phyloP scores from a whole-genome alignment of 2,888 invertebrate genomes.

The Euzetes globulus region DNA sequence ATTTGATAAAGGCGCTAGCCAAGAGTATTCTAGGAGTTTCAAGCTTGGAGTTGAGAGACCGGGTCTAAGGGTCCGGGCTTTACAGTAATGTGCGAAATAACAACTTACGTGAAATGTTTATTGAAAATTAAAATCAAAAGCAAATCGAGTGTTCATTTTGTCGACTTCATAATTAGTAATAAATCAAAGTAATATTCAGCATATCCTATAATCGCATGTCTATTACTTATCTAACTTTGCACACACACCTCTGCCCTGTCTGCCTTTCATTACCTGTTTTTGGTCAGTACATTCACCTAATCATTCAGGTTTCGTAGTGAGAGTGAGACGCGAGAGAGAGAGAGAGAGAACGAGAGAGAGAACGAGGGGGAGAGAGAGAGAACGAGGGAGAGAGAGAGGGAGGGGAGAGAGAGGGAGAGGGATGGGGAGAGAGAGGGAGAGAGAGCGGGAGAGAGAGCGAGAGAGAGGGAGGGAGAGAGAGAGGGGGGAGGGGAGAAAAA shows the following conservation, averaged over 20 bases:
- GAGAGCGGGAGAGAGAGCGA: neutral
- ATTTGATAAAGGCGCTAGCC: too few species aligned
- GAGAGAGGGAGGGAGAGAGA: constrained; percentile 7
- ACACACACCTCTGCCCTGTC: neutral
- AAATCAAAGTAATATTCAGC: too few species aligned
- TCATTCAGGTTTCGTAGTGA: neutral
- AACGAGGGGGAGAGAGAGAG: neutral
- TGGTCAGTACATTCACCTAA: neutral
- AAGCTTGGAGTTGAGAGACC: too few species aligned
- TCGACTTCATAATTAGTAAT: too few species aligned
- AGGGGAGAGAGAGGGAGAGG: neutral
- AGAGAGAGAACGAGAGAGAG: neutral
- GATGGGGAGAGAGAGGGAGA: constrained; percentile 14
- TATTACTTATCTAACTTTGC: too few species aligned
- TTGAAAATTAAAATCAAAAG: too few species aligned
- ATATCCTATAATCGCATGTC: too few species aligned
- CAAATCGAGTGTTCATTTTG: too few species aligned
- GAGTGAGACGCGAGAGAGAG: constrained; percentile 10
- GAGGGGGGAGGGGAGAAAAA: neutral
- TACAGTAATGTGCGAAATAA: too few species aligned
- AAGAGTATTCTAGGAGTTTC: too few species aligned
- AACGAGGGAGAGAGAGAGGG: neutral
- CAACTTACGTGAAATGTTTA: too few species aligned
- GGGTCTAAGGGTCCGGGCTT: too few species aligned
- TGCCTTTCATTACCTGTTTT: neutral